Percentiles rank a stretch among this genome's conserved stretches.
phyloP scores from a whole-genome alignment of 1,140 invertebrate species.

The Plodia interpunctella region DNA sequence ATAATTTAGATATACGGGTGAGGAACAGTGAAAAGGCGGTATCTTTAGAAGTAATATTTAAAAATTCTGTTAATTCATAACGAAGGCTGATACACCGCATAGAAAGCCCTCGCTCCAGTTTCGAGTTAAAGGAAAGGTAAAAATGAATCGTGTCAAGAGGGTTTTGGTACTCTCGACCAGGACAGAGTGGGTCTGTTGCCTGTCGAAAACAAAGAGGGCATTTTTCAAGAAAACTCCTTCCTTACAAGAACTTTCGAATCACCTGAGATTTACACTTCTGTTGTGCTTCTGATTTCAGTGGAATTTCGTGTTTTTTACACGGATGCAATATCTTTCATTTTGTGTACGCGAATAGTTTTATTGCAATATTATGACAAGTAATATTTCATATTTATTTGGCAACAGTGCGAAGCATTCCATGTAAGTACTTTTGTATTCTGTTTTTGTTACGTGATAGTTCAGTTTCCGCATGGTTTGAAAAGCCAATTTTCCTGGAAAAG shows the following conservation, averaged over 20 bases:
- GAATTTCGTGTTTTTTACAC: neutral
- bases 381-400: no score
- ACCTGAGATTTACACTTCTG: slow-evolving; percentile 32
- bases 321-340: no score
- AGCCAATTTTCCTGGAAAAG: no score
- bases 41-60: slow-evolving; percentile 25
- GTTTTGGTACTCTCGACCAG: slow-evolving; percentile 50
- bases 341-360: no score
- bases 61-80: slow-evolving; percentile 36
- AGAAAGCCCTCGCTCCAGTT: slow-evolving; percentile 44
- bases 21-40: neutral
- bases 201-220: slow-evolving; percentile 61
- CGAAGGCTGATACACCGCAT: slow-evolving; percentile 33
- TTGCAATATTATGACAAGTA: no score
- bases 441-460: no score
- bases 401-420: no score
- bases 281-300: slow-evolving; percentile 10
- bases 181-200: slow-evolving; percentile 42
- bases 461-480: no score
- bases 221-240: slow-evolving; percentile 34
- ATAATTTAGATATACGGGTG: neutral
- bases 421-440: no score
- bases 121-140: slow-evolving; percentile 56
- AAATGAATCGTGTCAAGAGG: slow-evolving; percentile 68
- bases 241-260: slow-evolving; percentile 43